phyloP scores from a whole-genome alignment of 2,113 vertebrate genomes.

The Cephalopterus ornatus region DNA sequence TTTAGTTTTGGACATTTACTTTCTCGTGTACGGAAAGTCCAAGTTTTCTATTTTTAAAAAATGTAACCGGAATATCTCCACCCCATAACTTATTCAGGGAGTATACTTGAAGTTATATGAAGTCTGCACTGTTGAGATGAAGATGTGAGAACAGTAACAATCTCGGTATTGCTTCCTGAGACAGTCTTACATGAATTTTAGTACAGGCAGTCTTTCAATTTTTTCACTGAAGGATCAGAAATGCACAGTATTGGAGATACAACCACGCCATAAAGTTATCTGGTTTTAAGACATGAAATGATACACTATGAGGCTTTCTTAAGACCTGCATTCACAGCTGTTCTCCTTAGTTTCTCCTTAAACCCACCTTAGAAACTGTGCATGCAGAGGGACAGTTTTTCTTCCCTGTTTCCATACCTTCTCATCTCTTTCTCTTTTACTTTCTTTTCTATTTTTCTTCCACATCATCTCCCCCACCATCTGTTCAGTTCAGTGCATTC shows the following conservation, averaged over 20 bases:
- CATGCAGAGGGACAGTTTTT: not conserved
- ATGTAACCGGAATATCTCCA: not conserved
- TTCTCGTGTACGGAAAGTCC: not conserved
- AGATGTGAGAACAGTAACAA: not conserved
- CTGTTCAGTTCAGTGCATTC: not conserved
- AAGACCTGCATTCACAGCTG: not conserved
- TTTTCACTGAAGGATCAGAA: not conserved
- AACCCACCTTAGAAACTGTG: not conserved
- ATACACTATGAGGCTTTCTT: not conserved
- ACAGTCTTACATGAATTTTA: not conserved
- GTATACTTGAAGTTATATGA: not conserved
- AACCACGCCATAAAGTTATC: not conserved
- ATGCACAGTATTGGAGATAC: not conserved
- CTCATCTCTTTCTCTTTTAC: not conserved
- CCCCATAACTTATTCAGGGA: not conserved
- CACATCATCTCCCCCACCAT: not conserved
- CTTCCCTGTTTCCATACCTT: not conserved
- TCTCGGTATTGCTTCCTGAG: not conserved
- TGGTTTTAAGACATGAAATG: not conserved
- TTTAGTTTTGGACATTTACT: not conserved
- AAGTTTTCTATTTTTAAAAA: not conserved
- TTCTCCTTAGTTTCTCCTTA: not conserved
- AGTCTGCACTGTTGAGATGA: not conserved
- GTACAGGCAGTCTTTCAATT: rapidly evolving
- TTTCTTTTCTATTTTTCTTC: not conserved